Evolutionary conservation across 1,140 invertebrate species (phyloP).

Genomic region (Leucophenga varia): DNA sequence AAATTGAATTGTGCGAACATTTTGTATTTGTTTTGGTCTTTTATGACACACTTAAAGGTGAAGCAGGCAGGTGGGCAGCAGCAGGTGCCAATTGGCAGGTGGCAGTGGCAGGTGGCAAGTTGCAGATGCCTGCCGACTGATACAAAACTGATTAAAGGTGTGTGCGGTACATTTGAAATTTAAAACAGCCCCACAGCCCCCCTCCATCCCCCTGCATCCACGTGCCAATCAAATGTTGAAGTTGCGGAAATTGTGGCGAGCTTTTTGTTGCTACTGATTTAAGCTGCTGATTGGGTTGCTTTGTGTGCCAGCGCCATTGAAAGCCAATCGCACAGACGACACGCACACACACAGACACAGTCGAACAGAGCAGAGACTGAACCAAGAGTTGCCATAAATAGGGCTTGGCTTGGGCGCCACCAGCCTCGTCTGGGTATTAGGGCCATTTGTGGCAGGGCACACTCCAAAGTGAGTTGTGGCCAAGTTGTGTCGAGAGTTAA

Average conservation of each 20-base stretch:
- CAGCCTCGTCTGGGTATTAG: constrained; percentile 23
- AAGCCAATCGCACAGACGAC: constrained; percentile 9
- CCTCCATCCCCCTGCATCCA: no score
- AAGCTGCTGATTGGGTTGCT: constrained; percentile 36
- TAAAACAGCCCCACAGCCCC: constrained; percentile 25
- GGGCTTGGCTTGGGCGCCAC: constrained; percentile 9
- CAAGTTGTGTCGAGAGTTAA: constrained; percentile 36
- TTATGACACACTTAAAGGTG: constrained; percentile 38
- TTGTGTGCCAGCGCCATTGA: constrained; percentile 29
- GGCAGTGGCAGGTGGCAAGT: no score
- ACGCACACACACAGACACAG: neutral
- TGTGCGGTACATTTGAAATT: constrained; percentile 31
- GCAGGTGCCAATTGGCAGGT: no score
- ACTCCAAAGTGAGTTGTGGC: constrained; percentile 46
- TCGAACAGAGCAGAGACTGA: constrained; percentile 7
- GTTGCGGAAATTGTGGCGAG: constrained; percentile 44
- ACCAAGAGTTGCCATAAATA: constrained; percentile 37
- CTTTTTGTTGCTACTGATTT: constrained; percentile 36
- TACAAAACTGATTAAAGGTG: constrained; percentile 40
- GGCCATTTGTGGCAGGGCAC: constrained; percentile 41
- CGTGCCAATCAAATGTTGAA: constrained; percentile 32
- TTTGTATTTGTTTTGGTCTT: constrained; percentile 44
- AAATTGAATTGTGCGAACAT: constrained; percentile 44
- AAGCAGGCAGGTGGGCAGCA: constrained; percentile 9
- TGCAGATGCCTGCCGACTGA: no score